Evolutionary conservation across 2,888 invertebrate species (phyloP).

Genomic region (Cerastoderma edule): DNA sequence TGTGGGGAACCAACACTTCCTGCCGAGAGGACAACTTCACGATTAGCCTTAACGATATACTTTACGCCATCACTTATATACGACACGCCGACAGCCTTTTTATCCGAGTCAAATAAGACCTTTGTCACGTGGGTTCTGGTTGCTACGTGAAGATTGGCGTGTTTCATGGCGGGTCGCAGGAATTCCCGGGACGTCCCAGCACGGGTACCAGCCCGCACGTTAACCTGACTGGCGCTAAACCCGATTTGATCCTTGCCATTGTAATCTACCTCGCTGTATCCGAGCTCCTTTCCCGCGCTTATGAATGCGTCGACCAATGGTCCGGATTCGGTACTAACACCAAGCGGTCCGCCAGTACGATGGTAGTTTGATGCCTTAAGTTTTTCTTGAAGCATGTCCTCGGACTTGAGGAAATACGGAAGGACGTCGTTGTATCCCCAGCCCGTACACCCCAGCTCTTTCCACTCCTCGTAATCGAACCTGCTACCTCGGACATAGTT

Average conservation of each 20-base stretch:
- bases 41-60: slow-evolving; percentile 61
- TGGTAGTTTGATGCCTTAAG: slow-evolving; percentile 41
- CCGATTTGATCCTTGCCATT: slow-evolving; percentile 49
- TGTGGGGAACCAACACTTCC: slow-evolving; percentile 82
- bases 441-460: slow-evolving; percentile 36
- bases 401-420: slow-evolving; percentile 56
- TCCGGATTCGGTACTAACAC: slow-evolving; percentile 85
- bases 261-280: slow-evolving; percentile 46
- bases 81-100: slow-evolving; percentile 70
- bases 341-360: slow-evolving; percentile 42
- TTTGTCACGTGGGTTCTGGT: slow-evolving; percentile 67
- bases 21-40: slow-evolving; percentile 80
- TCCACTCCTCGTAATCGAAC: slow-evolving; percentile 55
- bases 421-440: slow-evolving; percentile 54
- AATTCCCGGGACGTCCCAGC: slow-evolving; percentile 78
- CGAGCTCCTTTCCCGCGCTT: slow-evolving; percentile 48
- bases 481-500: slow-evolving; percentile 44
- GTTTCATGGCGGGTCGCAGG: slow-evolving; percentile 71
- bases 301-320: slow-evolving; percentile 27
- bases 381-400: slow-evolving; percentile 38
- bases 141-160: slow-evolving; percentile 73
- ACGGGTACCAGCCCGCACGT: slow-evolving; percentile 69
- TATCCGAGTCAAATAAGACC: slow-evolving; percentile 62
- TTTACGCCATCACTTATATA: slow-evolving; percentile 61
- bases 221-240: slow-evolving; percentile 39